Evolutionary conservation across 1,140 invertebrate species (phyloP).

Genomic region (Polyergus mexicanus): DNA sequence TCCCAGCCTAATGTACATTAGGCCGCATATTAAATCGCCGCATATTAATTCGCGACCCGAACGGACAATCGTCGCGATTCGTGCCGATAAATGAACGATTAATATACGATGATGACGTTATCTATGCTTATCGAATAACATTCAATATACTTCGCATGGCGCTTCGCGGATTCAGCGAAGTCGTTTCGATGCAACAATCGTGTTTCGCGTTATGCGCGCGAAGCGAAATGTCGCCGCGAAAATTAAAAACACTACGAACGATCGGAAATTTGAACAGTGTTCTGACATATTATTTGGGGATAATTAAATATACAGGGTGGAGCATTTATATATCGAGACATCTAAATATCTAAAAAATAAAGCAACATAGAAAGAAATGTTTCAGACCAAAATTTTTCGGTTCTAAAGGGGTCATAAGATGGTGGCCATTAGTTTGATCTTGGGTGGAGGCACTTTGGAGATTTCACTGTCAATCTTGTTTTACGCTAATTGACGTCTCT

Average conservation of each 20-base stretch:
- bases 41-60: conserved; percentile 14
- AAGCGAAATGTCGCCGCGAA: background rate
- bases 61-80: conserved; percentile 15
- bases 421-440: no score
- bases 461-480: no score
- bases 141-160: conserved; percentile 39
- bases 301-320: background rate
- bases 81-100: conserved; percentile 1
- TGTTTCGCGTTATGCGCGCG: conserved; percentile 17
- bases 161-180: conserved; percentile 56
- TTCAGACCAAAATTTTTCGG: no score
- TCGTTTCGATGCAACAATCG: conserved; percentile 53
- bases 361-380: no score
- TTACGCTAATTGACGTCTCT: no score
- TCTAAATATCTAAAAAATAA: no score
- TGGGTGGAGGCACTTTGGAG: no score
- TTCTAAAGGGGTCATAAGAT: no score
- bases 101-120: conserved; percentile 15
- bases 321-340: no score
- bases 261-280: background rate
- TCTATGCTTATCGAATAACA: background rate
- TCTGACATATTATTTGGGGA: background rate
- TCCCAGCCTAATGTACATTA: no score
- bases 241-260: background rate
- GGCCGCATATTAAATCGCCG: background rate